Percentiles rank a stretch among this genome's conserved stretches.
Evolutionary conservation across 2,888 invertebrate species (phyloP).

Genomic region (Lochmaea capreae): DNA sequence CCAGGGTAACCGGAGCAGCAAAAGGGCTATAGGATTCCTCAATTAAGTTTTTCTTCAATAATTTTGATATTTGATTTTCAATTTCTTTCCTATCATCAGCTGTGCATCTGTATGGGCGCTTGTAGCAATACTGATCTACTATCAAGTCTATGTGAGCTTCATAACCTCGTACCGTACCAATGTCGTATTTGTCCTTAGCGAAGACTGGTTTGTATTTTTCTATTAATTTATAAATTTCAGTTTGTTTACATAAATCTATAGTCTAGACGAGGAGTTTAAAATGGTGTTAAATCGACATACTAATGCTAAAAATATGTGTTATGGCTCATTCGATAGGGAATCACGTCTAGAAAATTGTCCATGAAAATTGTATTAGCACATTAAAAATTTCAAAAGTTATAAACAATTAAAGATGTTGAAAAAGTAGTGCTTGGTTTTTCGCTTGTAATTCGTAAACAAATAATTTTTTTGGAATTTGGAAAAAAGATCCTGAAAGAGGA

Average conservation of each 20-base stretch:
- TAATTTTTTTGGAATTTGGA: too few species aligned
- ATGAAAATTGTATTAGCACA: too few species aligned
- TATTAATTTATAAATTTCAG: constrained; percentile 38
- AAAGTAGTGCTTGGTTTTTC: too few species aligned
- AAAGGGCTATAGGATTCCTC: not conserved
- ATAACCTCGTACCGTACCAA: constrained; percentile 39
- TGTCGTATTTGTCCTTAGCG: constrained; percentile 44
- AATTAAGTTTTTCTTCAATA: constrained; percentile 6
- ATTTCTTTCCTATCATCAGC: constrained; percentile 6
- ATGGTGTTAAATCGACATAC: too few species aligned
- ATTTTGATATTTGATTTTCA: not conserved
- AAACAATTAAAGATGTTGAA: too few species aligned
- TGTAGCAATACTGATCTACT: constrained; percentile 29
- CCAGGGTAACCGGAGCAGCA: not conserved
- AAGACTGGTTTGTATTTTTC: constrained; percentile 40
- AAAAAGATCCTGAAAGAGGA: too few species aligned
- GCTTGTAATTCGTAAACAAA: too few species aligned
- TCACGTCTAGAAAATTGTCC: too few species aligned
- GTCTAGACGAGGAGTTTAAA: too few species aligned
- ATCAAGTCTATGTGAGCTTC: constrained; percentile 42
- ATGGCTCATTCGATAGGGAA: too few species aligned
- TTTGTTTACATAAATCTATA: constrained; percentile 15
- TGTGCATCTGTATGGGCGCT: constrained; percentile 18
- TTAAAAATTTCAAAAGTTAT: too few species aligned
- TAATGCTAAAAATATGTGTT: too few species aligned